Base-by-base conservation (phyloP, 1,140 invertebrate genomes). In the Drosophila saltans region DNA sequence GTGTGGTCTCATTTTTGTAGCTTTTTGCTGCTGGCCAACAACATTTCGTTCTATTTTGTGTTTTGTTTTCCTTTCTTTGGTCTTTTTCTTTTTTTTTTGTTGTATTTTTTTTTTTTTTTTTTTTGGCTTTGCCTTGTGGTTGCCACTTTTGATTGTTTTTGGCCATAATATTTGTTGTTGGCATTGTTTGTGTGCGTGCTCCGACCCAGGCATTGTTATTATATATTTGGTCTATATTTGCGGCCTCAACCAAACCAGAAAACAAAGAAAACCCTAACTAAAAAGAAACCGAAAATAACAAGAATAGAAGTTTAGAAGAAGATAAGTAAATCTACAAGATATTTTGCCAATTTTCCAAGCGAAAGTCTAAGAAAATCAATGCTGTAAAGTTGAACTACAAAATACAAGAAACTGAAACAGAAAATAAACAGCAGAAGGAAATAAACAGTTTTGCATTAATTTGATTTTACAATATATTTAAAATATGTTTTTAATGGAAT, bases 91-190 rank as follows among this genome's bases (percentile, higher is more conserved):
- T 0, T 16, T 16, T 16, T 16, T 16, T 16, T 16, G 16, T 16
- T 16, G 16, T 0, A 21, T 16, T 71, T 58, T 59, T 69, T 30
- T 72, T 72, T 75, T 60, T 58, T 74, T 62, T 63, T 58, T 11
- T 28, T 61, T 28, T 78, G 60, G 65, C 69, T 72, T 88, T 66
- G 83, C 60, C 70, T 80, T 86, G 83, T 75, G 83, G 83, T 68
- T 86, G 76, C 76, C 83, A 88, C 76, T 88, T 88, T 86, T 86
- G 83, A 86, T 88, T 86, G 83, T 83, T 65, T 52, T 78, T 77
- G 70, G 60, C 80, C 76, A 88, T 83, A 80, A 80, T 88, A 83
- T 82, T 82, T 86, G 72, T 72, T 48, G 48, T 33, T 69, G 65
- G 40, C 33, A 43, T 36, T 61, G 57, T 11, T 33, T 67, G 72